A percentile compares a stretch with the other conserved stretches of the same genome.
phyloP scores from a whole-genome alignment of 2,113 vertebrate genomes.

The Hyaena hyaena region DNA sequence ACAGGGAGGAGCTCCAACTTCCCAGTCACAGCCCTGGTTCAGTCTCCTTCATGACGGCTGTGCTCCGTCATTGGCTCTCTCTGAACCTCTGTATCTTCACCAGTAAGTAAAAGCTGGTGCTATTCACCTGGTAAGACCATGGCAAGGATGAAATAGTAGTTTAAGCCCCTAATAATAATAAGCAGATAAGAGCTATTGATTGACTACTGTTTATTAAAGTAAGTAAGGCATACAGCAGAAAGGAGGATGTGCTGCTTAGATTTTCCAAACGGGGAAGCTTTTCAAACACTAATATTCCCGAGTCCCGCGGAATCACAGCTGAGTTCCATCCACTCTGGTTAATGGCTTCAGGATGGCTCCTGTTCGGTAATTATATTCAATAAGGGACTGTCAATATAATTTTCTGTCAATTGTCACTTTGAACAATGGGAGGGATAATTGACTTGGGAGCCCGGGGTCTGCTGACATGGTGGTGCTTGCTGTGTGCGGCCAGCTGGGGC shows the following conservation, averaged over 20 bases:
- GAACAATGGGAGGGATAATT: background rate
- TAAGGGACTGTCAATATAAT: slow-evolving; percentile 49
- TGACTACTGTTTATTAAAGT: background rate
- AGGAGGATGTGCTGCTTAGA: background rate
- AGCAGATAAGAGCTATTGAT: background rate
- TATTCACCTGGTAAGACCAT: background rate
- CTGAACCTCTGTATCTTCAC: background rate
- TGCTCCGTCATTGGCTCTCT: rapidly evolving
- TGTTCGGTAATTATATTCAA: slow-evolving; percentile 33
- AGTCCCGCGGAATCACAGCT: background rate
- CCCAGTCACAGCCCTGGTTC: background rate
- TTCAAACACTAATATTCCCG: background rate
- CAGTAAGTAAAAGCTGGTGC: rapidly evolving
- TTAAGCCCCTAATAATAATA: background rate
- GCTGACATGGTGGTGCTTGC: background rate
- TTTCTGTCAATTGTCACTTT: slow-evolving; percentile 64
- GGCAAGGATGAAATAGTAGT: background rate
- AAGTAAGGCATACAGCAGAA: background rate
- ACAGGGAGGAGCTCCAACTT: background rate
- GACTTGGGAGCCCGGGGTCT: background rate
- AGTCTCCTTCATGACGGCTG: background rate
- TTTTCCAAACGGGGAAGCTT: background rate
- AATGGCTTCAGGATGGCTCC: slow-evolving; percentile 65
- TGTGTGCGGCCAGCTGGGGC: rapidly evolving
- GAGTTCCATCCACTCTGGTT: background rate